Conservation (phyloP, 2,113 vertebrate species). For the Hoplias malabaricus region DNA sequence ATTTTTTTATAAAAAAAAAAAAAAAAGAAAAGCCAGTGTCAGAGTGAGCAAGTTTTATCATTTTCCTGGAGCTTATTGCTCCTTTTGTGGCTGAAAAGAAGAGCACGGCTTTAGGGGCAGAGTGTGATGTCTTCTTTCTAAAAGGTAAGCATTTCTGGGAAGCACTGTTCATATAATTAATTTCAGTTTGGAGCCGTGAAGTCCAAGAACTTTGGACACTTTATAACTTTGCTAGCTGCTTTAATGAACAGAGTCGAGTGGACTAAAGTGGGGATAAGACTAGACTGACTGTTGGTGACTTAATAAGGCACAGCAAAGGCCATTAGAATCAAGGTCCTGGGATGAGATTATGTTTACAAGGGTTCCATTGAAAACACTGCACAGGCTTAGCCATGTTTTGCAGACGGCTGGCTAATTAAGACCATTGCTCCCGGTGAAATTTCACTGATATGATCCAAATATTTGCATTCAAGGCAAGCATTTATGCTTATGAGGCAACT, state of each 20-base stretch:
- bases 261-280: neutral
- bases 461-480: neutral
- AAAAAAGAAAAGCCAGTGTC: neutral
- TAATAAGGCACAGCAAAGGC: neutral
- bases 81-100: neutral
- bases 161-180: neutral
- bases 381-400: neutral
- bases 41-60: neutral
- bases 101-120: neutral
- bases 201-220: neutral
- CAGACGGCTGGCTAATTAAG: constrained; percentile 9
- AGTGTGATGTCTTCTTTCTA: neutral
- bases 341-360: neutral
- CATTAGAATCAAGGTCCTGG: neutral
- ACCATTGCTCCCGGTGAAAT: neutral
- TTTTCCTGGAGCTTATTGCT: neutral
- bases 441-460: neutral
- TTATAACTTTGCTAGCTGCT: neutral
- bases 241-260: neutral
- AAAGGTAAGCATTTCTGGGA: neutral
- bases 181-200: neutral
- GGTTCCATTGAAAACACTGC: neutral
- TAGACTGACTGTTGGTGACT: neutral
- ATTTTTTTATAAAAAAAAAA: no score
- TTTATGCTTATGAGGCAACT: neutral